A percentile compares a stretch with the other conserved stretches of the same genome.
phyloP scores from a whole-genome alignment of 2,888 invertebrate species.

The Gymnoscelis rufifasciata region DNA sequence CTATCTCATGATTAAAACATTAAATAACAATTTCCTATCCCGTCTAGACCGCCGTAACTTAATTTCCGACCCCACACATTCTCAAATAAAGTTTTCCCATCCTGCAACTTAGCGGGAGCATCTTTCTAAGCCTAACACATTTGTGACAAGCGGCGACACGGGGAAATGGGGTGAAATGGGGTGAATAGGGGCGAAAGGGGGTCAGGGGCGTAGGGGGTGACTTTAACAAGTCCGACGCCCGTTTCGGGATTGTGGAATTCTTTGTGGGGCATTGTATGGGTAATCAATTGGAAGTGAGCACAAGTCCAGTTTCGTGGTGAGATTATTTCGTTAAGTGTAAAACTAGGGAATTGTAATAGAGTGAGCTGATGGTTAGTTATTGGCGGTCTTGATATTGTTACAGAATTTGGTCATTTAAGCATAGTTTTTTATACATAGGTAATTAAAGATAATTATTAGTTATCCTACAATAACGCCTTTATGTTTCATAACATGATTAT shows the following conservation, averaged over 20 bases:
- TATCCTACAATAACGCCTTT: too few relatives aligned
- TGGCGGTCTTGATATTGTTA: too few relatives aligned
- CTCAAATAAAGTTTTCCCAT: constrained; percentile 4
- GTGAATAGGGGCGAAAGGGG: constrained; percentile 10
- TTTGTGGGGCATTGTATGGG: constrained; percentile 17
- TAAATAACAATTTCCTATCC: neutral
- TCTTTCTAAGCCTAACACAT: constrained; percentile 9
- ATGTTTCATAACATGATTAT: too few relatives aligned
- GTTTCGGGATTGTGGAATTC: constrained; percentile 18
- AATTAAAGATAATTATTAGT: too few relatives aligned
- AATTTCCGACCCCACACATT: neutral
- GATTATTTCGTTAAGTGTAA: too few relatives aligned
- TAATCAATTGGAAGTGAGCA: constrained; percentile 17
- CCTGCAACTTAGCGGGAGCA: neutral
- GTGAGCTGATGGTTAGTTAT: too few relatives aligned
- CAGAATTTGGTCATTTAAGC: too few relatives aligned
- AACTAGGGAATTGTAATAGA: too few relatives aligned
- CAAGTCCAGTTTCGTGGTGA: constrained; percentile 4
- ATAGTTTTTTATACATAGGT: too few relatives aligned
- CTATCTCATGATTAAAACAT: too few relatives aligned
- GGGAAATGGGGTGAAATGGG: constrained; percentile 12
- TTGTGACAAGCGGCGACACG: constrained; percentile 19
- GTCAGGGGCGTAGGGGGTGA: constrained; percentile 9
- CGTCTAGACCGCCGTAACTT: neutral
- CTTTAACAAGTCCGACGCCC: constrained; percentile 17